phyloP scores from a whole-genome alignment of 2,797 vertebrate genomes.

The Scyliorhinus canicula region DNA sequence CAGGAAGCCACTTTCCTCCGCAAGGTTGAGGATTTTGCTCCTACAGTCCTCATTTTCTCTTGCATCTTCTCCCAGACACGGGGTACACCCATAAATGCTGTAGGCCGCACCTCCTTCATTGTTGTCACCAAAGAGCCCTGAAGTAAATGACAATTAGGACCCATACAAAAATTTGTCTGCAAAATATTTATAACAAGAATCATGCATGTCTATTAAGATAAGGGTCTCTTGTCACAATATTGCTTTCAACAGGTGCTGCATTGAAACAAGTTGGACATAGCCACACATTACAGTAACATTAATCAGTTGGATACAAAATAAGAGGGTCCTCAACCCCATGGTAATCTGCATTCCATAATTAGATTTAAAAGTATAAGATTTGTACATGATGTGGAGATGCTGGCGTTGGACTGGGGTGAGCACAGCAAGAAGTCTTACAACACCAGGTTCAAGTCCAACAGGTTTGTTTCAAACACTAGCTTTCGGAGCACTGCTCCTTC shows the following conservation, averaged over 20 bases:
- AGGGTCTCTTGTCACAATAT: background rate
- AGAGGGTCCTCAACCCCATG: background rate
- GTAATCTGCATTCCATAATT: background rate
- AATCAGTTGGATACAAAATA: background rate
- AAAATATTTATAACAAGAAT: background rate
- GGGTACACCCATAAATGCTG: constrained; percentile 82
- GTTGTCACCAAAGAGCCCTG: constrained; percentile 82
- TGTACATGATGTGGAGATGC: too few species aligned
- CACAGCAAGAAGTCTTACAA: too few species aligned
- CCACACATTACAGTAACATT: background rate
- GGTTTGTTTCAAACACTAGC: too few species aligned
- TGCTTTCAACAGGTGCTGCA: background rate
- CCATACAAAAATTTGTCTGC: too few species aligned
- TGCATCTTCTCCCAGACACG: constrained; percentile 96
- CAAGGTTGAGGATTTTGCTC: constrained; percentile 66
- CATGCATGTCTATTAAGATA: background rate
- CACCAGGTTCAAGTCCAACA: too few species aligned
- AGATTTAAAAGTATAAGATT: background rate
- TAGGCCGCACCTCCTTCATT: constrained; percentile 78
- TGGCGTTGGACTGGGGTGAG: too few species aligned
- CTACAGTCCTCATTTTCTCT: constrained; percentile 72
- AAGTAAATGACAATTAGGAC: background rate
- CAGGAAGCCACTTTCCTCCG: constrained; percentile 72
- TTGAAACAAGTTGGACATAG: background rate
- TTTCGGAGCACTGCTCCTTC: too few species aligned